These are phyloP conservation scores for Metridium senile DNA, from an alignment of 92 coral and sea anemone genomes.

Conservation along the genomic window DNA sequence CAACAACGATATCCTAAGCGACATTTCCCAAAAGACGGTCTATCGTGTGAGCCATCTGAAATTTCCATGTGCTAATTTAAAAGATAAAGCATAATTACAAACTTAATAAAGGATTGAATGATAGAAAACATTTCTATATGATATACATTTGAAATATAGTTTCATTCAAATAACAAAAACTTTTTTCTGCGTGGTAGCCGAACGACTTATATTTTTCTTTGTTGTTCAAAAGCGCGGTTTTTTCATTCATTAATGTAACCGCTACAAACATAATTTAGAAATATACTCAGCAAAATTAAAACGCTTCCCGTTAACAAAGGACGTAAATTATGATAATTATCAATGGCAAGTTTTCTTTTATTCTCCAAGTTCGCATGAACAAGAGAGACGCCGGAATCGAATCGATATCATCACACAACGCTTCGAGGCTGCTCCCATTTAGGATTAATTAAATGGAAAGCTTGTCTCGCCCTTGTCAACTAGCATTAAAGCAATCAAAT, in stretches of 20 bases:
- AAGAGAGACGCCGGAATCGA: conserved; percentile 16
- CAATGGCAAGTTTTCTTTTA: neutral
- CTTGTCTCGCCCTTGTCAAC: neutral
- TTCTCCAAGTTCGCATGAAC: neutral
- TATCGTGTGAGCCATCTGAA: neutral
- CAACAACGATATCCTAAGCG: neutral
- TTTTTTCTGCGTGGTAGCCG: neutral
- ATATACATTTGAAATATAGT: too few species aligned
- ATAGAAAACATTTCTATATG: neutral
- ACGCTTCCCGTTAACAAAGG: conserved; percentile 2
- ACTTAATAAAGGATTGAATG: neutral
- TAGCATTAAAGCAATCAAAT: neutral
- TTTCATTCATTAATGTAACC: neutral
- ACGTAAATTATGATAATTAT: conserved; percentile 24
- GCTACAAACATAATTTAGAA: conserved; percentile 11
- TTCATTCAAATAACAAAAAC: neutral
- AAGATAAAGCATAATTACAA: neutral
- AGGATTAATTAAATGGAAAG: neutral
- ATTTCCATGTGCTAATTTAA: conserved; percentile 8
- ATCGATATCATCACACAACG: neutral
- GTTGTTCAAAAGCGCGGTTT: neutral
- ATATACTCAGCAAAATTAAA: conserved; percentile 5
- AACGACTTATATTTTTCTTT: neutral
- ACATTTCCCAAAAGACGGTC: neutral
- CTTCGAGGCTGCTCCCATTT: neutral